Conservation (phyloP, 2,113 vertebrate species). For the Tachuris rubrigastra region DNA sequence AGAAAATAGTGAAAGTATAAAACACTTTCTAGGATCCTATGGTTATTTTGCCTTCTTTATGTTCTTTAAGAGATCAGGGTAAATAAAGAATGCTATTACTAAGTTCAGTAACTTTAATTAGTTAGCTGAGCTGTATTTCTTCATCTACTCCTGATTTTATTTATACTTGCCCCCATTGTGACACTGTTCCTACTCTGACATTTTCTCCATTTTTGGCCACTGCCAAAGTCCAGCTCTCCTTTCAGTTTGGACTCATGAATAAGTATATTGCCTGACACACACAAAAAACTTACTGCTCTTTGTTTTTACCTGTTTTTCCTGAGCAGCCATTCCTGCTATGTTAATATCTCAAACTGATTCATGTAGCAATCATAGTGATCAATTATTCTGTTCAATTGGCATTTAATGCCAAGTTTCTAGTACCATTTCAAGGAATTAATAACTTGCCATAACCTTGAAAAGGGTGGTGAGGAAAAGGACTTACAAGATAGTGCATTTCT, state of each 20-base stretch:
- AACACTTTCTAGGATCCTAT: background rate
- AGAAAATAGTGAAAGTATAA: background rate
- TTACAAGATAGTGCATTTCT: background rate
- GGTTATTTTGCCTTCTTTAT: background rate
- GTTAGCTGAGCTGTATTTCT: background rate
- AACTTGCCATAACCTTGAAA: background rate
- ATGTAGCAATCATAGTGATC: background rate
- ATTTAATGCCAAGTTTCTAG: background rate
- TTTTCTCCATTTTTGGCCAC: background rate
- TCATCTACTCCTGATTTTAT: background rate
- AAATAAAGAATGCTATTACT: background rate
- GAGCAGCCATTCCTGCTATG: background rate
- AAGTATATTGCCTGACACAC: background rate
- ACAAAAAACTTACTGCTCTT: background rate
- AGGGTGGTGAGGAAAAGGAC: background rate
- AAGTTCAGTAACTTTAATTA: background rate
- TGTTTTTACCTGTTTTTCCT: background rate
- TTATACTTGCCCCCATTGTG: fast-evolving
- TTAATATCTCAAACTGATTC: background rate
- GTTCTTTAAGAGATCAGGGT: background rate
- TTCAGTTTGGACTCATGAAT: background rate
- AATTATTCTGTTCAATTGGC: background rate
- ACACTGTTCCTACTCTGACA: background rate
- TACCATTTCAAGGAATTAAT: background rate
- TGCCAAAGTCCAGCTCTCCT: background rate